Evolutionary conservation across 2,888 invertebrate genomes (phyloP).

Genomic region (Oscheius sp.): DNA sequence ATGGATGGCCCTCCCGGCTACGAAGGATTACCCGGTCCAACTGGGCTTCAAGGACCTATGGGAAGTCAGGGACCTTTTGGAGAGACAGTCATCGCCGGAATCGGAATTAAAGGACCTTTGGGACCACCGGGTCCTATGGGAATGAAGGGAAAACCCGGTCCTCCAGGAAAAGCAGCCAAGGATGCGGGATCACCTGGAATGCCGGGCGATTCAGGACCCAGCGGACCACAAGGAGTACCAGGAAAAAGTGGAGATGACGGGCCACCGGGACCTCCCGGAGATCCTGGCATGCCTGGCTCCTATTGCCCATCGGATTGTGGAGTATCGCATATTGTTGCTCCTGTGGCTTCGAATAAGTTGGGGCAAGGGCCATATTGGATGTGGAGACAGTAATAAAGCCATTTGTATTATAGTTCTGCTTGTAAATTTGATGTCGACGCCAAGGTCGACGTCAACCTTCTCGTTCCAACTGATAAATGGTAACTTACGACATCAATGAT

Average conservation of each 20-base stretch:
- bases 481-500: conserved; percentile 72
- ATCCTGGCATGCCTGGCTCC: conserved; percentile 61
- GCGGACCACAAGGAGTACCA: conserved; percentile 62
- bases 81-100: conserved; percentile 66
- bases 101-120: conserved; percentile 68
- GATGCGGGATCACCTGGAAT: conserved; percentile 37
- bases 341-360: conserved; percentile 5
- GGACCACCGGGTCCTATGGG: conserved; percentile 68
- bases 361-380: conserved; percentile 7
- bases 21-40: conserved; percentile 57
- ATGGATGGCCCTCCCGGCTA: conserved; percentile 54
- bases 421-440: too few species aligned
- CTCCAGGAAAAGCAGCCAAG: conserved; percentile 55
- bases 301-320: conserved; percentile 66
- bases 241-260: conserved; percentile 65
- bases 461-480: too few species aligned
- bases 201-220: conserved; percentile 61
- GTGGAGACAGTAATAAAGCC: conserved; percentile 16
- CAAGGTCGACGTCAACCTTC: too few species aligned
- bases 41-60: conserved; percentile 44
- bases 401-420: too few species aligned
- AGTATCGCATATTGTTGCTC: conserved; percentile 49
- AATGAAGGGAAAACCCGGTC: conserved; percentile 66
- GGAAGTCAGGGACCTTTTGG: conserved; percentile 64
- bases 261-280: conserved; percentile 68